These are phyloP conservation scores for Aptenodytes patagonicus DNA, from an alignment of 2,113 vertebrate genomes.

Conservation along the genomic window DNA sequence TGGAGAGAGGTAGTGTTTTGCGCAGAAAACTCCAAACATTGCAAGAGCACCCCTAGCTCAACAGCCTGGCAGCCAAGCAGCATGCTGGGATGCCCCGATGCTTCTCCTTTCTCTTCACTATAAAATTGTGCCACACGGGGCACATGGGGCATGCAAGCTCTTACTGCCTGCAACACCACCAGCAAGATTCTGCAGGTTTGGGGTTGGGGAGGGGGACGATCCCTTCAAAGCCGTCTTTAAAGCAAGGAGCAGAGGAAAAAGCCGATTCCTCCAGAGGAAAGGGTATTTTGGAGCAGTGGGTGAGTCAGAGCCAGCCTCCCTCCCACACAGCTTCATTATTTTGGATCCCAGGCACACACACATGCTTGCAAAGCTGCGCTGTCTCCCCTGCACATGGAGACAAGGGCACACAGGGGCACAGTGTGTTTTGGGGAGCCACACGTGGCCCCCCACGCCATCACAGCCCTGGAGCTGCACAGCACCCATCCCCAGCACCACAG, in stretches of 20 bases:
- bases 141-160: fast-evolving
- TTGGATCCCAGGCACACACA: not conserved
- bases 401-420: not conserved
- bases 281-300: not conserved
- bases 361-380: fast-evolving
- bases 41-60: not conserved
- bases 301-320: constrained; percentile 8
- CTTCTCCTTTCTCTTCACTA: not conserved
- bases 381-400: fast-evolving
- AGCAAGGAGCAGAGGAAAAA: not conserved
- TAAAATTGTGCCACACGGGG: not conserved
- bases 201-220: no score
- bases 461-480: fast-evolving
- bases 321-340: constrained; percentile 1
- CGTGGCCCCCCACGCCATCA: fast-evolving
- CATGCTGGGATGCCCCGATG: fast-evolving
- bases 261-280: not conserved
- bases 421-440: not conserved
- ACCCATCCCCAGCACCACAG: not conserved
- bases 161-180: no score
- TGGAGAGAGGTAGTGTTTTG: not conserved
- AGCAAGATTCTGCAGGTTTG: not conserved
- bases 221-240: not conserved
- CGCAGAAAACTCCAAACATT: not conserved
- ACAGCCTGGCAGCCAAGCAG: not conserved